These are phyloP conservation scores for Reinhardtius hippoglossoides DNA, from an alignment of 2,113 vertebrate species.

Conservation along the genomic window DNA sequence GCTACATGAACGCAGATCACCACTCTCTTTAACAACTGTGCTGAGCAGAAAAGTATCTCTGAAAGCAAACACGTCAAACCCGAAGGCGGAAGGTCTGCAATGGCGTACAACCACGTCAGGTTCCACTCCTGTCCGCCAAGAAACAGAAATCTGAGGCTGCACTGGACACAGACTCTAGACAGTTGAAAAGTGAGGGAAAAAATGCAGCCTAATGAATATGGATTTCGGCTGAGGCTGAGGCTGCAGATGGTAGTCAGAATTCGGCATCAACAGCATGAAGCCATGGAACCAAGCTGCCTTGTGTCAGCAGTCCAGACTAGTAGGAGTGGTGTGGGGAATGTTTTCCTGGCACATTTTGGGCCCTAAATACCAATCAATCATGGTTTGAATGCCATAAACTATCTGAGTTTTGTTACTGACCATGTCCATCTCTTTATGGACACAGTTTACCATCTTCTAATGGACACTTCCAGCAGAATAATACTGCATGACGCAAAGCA, in stretches of 20 bases:
- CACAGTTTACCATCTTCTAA: background rate
- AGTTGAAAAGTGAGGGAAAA: background rate
- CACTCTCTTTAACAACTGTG: background rate
- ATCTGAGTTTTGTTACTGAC: background rate
- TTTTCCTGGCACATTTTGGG: background rate
- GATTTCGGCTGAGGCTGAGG: background rate
- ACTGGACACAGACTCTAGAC: background rate
- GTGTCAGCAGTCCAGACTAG: background rate
- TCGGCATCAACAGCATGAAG: background rate
- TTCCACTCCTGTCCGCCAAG: background rate
- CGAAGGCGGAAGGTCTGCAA: background rate
- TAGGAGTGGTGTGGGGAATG: background rate
- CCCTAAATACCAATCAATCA: background rate
- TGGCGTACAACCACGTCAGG: background rate
- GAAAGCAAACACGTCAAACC: background rate
- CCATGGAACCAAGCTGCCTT: background rate
- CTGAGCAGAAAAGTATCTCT: background rate
- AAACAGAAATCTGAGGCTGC: slow-evolving; percentile 3
- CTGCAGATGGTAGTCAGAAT: background rate
- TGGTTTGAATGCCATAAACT: background rate
- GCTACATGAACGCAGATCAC: background rate
- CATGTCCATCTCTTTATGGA: background rate
- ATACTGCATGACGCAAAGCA: no score
- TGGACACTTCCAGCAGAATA: background rate
- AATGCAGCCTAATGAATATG: background rate